A percentile compares a stretch with the other conserved stretches of the same genome.
Conservation (phyloP, 2,797 vertebrate genomes). For the Chrysocyon brachyurus region DNA sequence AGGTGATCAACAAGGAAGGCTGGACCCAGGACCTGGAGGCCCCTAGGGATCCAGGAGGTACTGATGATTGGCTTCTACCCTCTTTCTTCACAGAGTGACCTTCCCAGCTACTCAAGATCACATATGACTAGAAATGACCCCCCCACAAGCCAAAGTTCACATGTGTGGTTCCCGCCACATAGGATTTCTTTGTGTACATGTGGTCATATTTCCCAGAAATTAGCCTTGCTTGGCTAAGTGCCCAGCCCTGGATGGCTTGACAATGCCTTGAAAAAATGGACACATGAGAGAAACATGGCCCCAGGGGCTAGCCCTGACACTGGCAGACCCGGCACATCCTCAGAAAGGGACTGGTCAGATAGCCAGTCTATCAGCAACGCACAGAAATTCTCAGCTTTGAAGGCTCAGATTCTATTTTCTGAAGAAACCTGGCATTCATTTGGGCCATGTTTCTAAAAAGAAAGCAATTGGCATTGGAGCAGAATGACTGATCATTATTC, state of each 20-base stretch:
- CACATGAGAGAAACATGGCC: no score
- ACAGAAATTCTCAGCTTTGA: not conserved
- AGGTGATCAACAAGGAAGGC: no score
- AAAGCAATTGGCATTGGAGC: not conserved
- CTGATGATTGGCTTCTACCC: accelerated
- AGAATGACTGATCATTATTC: not conserved
- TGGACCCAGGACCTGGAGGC: not conserved
- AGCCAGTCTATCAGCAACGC: not conserved
- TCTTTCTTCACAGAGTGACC: not conserved
- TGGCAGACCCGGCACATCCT: accelerated
- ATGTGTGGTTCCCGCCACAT: accelerated
- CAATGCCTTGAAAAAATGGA: no score
- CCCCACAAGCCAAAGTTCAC: no score
- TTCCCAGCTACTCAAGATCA: not conserved
- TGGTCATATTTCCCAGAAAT: not conserved
- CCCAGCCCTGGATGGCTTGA: no score
- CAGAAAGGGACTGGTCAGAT: not conserved
- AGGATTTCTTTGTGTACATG: accelerated
- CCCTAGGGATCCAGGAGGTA: no score
- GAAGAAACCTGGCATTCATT: not conserved
- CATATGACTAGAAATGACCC: not conserved
- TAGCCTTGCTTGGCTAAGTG: accelerated
- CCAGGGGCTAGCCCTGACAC: not conserved
- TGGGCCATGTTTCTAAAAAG: not conserved
- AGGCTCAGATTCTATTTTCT: not conserved